Base-by-base conservation (phyloP, 2,888 invertebrate species). In the Protula sp. region DNA sequence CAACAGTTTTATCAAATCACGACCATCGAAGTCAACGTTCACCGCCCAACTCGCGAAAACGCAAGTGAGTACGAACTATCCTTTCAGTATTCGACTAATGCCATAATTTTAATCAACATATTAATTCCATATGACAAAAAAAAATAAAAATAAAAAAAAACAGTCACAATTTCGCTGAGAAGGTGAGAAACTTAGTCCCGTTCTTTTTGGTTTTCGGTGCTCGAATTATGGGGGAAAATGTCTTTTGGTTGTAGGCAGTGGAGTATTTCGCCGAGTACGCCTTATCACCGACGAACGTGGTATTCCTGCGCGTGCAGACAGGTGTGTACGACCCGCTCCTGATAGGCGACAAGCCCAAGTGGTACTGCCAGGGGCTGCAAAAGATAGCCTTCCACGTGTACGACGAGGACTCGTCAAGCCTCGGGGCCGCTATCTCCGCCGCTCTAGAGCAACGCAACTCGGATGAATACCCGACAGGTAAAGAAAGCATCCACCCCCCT, bases 221-320 rank as follows among this genome's bases (percentile, higher is more conserved):
- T n/a, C n/a, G n/a, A n/a, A n/a, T n/a, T n/a, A n/a, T n/a, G n/a
- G n/a, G n/a, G n/a, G n/a, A n/a, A n/a, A n/a, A n/a, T n/a, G n/a
- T n/a, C n/a, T n/a, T n/a, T n/a, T n/a, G n/a, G n/a, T n/a, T 65
- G 0, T 81, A 90, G 87, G 98, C 99, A 0, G 98, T 99, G 1
- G 99, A 99, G 80, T 99, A 94, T 82, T 86, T 98, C 67, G 98
- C 98, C 0, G 99, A 99, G 82, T 99, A 98, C 94, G 93, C 93
- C 0, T 84, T 99, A 14, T 94, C 94, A 1, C 99, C 99, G 0
- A 91, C 89, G 72, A 99, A 99, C 83, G 94, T 98, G 61, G 97
- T 98, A 2, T 99, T 97, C 78, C 87, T 97, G 51, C 87, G 99
- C 3, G 94, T 99, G 0, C 98, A 99, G 76, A 98, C 97, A 0